Conservation (phyloP, 2,113 vertebrate genomes). For the Phoenicopterus ruber region DNA sequence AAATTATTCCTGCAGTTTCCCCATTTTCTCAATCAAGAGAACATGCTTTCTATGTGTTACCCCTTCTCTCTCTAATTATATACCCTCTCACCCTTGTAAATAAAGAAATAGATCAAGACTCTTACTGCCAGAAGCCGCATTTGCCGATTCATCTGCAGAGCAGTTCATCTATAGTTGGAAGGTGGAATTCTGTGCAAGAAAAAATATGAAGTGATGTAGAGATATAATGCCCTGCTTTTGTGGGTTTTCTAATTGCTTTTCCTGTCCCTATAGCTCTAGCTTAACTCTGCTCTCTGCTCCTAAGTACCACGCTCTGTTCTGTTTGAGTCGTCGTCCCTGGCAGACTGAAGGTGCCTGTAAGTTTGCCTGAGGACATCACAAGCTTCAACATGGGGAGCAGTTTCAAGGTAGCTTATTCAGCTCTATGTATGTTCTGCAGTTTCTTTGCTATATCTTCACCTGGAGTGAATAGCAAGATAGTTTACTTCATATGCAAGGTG, state of each 20-base stretch:
- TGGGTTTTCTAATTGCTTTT: not conserved
- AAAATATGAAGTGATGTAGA: not conserved
- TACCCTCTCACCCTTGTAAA: not conserved
- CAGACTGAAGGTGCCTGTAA: not conserved
- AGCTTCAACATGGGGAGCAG: not conserved
- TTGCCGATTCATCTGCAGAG: not conserved
- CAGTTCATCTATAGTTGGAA: not conserved
- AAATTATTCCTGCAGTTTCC: not conserved
- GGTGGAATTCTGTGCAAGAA: not conserved
- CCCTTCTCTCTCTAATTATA: not conserved
- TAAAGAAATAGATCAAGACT: not conserved
- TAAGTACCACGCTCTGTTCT: not conserved
- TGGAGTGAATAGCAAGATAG: not conserved
- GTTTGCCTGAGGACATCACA: not conserved
- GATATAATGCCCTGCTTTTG: not conserved
- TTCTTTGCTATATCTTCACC: not conserved
- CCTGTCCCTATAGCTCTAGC: not conserved
- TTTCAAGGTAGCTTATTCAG: not conserved
- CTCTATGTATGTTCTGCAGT: not conserved
- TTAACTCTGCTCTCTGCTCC: not conserved
- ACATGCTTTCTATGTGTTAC: not conserved
- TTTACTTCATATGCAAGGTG: not conserved
- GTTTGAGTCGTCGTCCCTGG: not conserved
- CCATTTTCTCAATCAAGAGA: not conserved
- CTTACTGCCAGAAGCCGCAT: not conserved